Conservation (phyloP, 1,140 invertebrate species). For the Bombus difficillimus region DNA sequence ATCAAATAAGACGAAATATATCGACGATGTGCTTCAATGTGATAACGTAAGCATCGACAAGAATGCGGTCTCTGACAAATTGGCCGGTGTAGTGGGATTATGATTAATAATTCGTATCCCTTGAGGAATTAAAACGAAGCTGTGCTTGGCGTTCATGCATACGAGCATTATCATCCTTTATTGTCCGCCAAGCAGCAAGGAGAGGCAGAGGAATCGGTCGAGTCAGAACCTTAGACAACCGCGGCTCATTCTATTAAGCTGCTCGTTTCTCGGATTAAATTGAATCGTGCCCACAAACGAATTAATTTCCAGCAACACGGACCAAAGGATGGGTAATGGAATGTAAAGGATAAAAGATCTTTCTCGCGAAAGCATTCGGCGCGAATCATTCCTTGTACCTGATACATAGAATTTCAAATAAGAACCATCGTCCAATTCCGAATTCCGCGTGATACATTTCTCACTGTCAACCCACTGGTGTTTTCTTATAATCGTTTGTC, state of each 20-base stretch:
- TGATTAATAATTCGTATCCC: constrained; percentile 64
- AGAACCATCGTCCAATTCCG: background rate
- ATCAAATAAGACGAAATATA: background rate
- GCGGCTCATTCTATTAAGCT: constrained; percentile 50
- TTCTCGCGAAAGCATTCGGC: background rate
- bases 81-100: background rate
- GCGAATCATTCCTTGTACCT: background rate
- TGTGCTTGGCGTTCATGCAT: constrained; percentile 41
- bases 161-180: constrained; percentile 49
- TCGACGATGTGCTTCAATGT: background rate
- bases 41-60: background rate
- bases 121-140: constrained; percentile 62
- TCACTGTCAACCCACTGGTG: background rate
- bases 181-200: constrained; percentile 6
- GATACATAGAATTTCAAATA: constrained; percentile 7
- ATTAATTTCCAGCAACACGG: constrained; percentile 54
- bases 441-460: background rate
- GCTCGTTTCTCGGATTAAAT: constrained; percentile 52
- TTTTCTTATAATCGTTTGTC: constrained; percentile 1
- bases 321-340: background rate
- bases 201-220: constrained; percentile 23
- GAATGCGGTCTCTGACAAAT: background rate
- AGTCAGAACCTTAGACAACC: constrained; percentile 59
- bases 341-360: constrained; percentile 25
- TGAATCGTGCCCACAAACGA: constrained; percentile 52